Percentiles rank a stretch among this genome's conserved stretches.
These are phyloP conservation scores for Thera britannica DNA, from an alignment of 2,888 invertebrate species.

Conservation along the genomic window DNA sequence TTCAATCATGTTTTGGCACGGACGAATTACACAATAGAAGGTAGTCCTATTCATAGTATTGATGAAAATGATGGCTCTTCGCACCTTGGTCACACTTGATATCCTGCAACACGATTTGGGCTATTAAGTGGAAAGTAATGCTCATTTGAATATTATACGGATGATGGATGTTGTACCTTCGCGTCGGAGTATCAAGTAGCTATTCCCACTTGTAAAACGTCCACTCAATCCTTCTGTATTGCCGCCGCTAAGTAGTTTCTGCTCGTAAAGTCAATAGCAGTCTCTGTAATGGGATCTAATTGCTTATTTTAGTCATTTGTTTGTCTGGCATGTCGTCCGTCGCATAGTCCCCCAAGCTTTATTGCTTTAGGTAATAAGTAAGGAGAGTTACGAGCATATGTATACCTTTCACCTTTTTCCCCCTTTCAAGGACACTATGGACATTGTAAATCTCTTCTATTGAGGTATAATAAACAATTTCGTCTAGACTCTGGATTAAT, in stretches of 20 bases:
- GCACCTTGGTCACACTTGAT: background rate
- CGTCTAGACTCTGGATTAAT: constrained; percentile 60
- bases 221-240: constrained; percentile 26
- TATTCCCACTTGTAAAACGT: constrained; percentile 26
- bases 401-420: constrained; percentile 58
- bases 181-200: constrained; percentile 16
- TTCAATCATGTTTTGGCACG: constrained; percentile 7
- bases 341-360: constrained; percentile 48
- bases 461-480: constrained; percentile 59
- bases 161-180: background rate
- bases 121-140: background rate
- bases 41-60: too few species aligned
- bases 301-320: constrained; percentile 51
- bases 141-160: background rate
- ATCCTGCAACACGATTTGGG: background rate
- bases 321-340: constrained; percentile 47
- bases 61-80: too few species aligned
- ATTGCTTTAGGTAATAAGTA: constrained; percentile 51
- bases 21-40: too few species aligned
- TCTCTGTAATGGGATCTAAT: constrained; percentile 42
- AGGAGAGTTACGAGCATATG: constrained; percentile 48
- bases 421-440: constrained; percentile 50
- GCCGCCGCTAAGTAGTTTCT: constrained; percentile 38
- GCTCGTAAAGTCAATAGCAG: constrained; percentile 39
- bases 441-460: constrained; percentile 53